Base-by-base conservation (phyloP, 1,140 invertebrate genomes). In the Drosophila sucinea region DNA sequence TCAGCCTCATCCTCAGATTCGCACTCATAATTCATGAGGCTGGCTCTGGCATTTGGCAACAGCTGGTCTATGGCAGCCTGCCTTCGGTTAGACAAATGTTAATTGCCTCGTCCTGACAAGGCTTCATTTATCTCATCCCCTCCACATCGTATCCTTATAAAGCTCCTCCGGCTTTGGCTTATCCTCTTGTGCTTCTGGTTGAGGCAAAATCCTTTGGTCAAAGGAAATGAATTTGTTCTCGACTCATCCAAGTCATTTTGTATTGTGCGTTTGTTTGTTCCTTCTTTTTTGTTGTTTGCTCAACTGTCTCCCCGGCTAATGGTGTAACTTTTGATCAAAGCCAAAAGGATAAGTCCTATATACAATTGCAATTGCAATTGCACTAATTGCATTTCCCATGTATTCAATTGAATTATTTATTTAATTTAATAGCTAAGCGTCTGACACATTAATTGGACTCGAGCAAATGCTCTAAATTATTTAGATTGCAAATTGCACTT, bases 401-500 rank as follows among this genome's bases (percentile, higher is more conserved):
- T 55, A 40, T 35, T 58, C 17, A 62, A 58, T 44, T 79, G n/a
- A 61, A 73, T 78, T 73, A 79, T 78, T 69, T 57, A 77, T 65
- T 27, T 51, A 60, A 67, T 77, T 58, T 51, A 8, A 51, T 10
- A 27, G 7, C 8, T 7, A 51, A 73, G 66, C 70, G 68, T 65
- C 64, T 79, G 76, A 41, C 70, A 30, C 65, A 25, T 44, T 58
- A 79, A 68, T 78, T 78, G 61, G 70, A 25, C 35, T 10, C 8
- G 2, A 65, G 47, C 29, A 65, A 74, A 60, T 70, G 57, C 2
- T 3, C 23, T 51, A 51, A 51, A 51, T 51, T 10, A 51, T 51
- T 51, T 66, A 62, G 40, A 75, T 63, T 67, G 56, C 60, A 47
- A 75, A 65, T 66, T 71, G 56, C 54, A 94, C 94, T n/a, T 44